Base-by-base conservation (phyloP, 2,797 vertebrate species). In the Scolopax rusticola region DNA sequence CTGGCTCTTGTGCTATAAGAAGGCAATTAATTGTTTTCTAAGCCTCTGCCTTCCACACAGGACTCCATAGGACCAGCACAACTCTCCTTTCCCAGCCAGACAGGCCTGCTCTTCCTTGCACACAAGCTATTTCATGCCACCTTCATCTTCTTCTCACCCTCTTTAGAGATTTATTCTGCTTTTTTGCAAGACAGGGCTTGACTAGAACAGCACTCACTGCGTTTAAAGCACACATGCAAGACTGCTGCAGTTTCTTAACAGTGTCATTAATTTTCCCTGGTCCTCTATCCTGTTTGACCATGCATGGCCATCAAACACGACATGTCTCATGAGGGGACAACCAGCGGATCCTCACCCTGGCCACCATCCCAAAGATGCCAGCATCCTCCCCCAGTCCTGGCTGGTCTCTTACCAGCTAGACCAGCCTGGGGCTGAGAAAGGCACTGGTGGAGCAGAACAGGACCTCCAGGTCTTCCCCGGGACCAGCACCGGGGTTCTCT, bases 301-400 rank as follows among this genome's bases (percentile, higher is more conserved):
- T 5, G 9, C 33, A 16, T 6, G 16, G 14, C 56, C 3, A 2
- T 30, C 59, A 83, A 74, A 43, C 48, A 28, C 61, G 2, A 2
- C 1, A 4, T 20, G 48, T 45, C 48, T 80, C 0, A 0, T 1
- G 33, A 41, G 32, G 23, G n/a, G 24, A 41, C 32, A 48, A 28
- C 12, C 2, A 0, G n/a, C 0, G 75, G 30, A 80, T 79, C 64
- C 69, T 51, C 20, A 80, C 3, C 4, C 50, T 16, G 51, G 53
- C 27, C 21, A 40, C 41, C 38, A 33, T 30, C 32, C 68, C 43
- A 47, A 67, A 57, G 75, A 74, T 47, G 30, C 67, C 43, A 70
- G 54, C 15, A 0, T 18, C 63, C 11, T 21, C 13, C 41, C 21
- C 40, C 16, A 27, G 20, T 20, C 33, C 56, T 6, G 18, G 23